Evolutionary conservation across 2,888 invertebrate species (phyloP), one percentile per base, ranked within the genome.

Genomic region (Halictus quadricinctus): DNA sequence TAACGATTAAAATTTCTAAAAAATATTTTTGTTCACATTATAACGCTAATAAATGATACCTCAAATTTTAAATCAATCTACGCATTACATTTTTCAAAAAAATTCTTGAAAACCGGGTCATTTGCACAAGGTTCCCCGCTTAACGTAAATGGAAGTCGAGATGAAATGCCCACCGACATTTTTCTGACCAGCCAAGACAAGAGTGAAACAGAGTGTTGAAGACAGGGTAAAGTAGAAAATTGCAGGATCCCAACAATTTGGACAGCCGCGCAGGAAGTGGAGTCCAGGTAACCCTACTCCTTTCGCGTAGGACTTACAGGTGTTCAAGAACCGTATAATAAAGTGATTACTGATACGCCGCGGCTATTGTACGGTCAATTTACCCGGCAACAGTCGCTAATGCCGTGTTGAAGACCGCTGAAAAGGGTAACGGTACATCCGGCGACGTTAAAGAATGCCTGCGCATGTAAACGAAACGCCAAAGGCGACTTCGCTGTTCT

Each of bases 371-470:
- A 75, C 58, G 75, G 41, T 75, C 75, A 60, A 75, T 75, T 75
- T 60, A 60, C 58, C 18, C 43, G 41, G 58, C 75, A 58, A 75
- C 58, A 58, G 75, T 60, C 75, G 58, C n/a, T 29, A 70, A 70
- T 46, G 72, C 54, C 58, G 25, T 43, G 72, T 72, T 25, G 41
- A 66, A n/a, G 46, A 36, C 58, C 43, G 36, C 50, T 36, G 43
- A 74, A 80, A 74, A 80, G 18, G 5, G 50, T 80, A 72, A 80
- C 75, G 74, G 75, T 75, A 70, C 48, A 70, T 15, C 43, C 73
- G 69, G 46, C 21, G 72, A 79, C 70, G 54, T 46, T 36, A 54
- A 29, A 72, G 64, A 80, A 83, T 79, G 73, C 66, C 46, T 69
- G 73, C 48, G 74, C 54, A 75, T 70, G 69, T 66, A 78, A 76